phyloP scores from a whole-genome alignment of 2,888 invertebrate genomes.

The Drosophila lutescens region DNA sequence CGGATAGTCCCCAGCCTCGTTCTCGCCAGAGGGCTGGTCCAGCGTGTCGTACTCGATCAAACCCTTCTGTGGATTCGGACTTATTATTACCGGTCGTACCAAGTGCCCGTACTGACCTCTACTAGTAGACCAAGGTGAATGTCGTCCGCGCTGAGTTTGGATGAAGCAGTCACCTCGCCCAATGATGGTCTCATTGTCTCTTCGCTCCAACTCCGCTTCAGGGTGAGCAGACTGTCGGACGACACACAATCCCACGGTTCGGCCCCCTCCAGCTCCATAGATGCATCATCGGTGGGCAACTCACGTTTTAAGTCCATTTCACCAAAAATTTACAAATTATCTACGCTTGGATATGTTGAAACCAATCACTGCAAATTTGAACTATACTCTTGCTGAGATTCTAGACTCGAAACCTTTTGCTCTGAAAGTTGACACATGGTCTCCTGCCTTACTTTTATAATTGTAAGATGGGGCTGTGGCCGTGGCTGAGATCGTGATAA shows the following conservation, averaged over 20 bases:
- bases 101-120: conserved; percentile 15
- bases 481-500: conserved; percentile 18
- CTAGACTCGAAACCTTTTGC: neutral
- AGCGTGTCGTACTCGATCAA: conserved; percentile 15
- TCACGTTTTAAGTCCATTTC: conserved; percentile 32
- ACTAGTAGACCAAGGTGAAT: conserved; percentile 18
- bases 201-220: conserved; percentile 5
- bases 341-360: neutral
- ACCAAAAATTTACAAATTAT: conserved; percentile 23
- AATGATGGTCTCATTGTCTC: neutral
- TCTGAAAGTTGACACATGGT: conserved; percentile 1
- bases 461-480: neutral
- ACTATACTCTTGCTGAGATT: conserved; percentile 1
- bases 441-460: neutral
- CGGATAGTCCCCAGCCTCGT: neutral
- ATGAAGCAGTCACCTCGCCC: neutral
- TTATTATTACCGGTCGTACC: no score
- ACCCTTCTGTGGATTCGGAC: conserved; percentile 16
- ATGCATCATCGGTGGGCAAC: conserved; percentile 16
- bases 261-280: neutral
- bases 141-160: conserved; percentile 13
- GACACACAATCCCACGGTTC: neutral
- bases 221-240: conserved; percentile 16
- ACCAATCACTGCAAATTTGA: conserved; percentile 3
- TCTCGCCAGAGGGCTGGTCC: neutral